A percentile compares a stretch with the other conserved stretches of the same genome.
Conservation (phyloP, 1,140 invertebrate genomes). For the Brachionus calyciflorus region DNA sequence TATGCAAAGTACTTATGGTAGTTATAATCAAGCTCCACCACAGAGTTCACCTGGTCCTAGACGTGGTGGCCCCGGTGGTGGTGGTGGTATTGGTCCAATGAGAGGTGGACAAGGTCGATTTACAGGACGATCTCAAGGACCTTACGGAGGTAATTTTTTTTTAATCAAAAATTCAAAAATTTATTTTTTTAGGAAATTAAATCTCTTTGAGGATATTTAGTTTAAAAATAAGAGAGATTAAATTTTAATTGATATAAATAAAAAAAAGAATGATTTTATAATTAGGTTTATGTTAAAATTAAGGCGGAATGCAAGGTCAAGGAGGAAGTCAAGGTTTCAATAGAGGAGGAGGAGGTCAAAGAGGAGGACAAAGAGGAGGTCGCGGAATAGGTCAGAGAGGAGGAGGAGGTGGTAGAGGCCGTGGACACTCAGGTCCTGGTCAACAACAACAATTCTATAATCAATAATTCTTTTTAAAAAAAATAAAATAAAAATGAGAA, state of each 20-base stretch:
- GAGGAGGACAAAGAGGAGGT: conserved; percentile 36
- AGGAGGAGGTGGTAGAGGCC: conserved; percentile 1
- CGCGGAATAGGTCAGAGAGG: conserved; percentile 24
- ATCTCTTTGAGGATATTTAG: neutral
- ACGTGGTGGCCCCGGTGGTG: neutral
- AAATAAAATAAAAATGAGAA: too few species aligned
- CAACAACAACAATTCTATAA: conserved; percentile 25
- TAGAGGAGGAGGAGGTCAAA: neutral
- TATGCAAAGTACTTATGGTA: conserved; percentile 26
- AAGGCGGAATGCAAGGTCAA: conserved; percentile 28
- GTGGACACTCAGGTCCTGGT: neutral
- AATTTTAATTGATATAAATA: too few species aligned
- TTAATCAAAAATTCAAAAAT: neutral
- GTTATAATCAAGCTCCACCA: neutral
- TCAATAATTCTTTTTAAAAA: too few species aligned
- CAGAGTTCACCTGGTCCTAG: neutral
- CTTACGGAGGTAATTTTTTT: conserved; percentile 9
- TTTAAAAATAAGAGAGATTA: neutral
- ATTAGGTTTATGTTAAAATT: neutral
- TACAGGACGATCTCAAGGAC: neutral
- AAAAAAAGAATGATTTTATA: too few species aligned
- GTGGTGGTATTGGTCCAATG: neutral
- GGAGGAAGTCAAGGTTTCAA: neutral
- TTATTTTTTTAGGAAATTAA: neutral
- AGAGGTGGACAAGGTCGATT: conserved; percentile 28